Percentiles rank a stretch among this genome's conserved stretches.
phyloP scores from a whole-genome alignment of 2,888 invertebrate genomes.

The Coremacera marginata region DNA sequence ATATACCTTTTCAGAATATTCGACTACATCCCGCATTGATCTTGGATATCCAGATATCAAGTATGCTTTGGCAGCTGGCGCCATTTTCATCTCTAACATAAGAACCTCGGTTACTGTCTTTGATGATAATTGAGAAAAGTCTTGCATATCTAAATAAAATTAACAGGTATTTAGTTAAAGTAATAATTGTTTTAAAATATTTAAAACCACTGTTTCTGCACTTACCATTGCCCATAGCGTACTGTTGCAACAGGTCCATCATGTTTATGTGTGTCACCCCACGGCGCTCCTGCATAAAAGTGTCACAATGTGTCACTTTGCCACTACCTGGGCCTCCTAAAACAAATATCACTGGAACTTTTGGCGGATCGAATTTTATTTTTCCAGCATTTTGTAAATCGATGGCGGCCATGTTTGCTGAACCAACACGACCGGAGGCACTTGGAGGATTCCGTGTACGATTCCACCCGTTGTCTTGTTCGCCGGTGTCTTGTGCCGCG shows the following conservation, averaged over 20 bases:
- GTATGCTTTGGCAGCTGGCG: constrained; percentile 87
- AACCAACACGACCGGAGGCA: constrained; percentile 54
- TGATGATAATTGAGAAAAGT: constrained; percentile 87
- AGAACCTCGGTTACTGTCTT: constrained; percentile 90
- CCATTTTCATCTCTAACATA: constrained; percentile 95
- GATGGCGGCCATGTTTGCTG: constrained; percentile 76
- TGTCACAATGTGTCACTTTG: constrained; percentile 97
- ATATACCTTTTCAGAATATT: constrained; percentile 88
- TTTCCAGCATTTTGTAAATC: constrained; percentile 85
- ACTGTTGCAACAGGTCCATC: constrained; percentile 90
- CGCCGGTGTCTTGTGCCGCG: constrained; percentile 84
- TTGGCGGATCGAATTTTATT: constrained; percentile 87
- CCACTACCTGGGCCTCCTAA: constrained; percentile 96
- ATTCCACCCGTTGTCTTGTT: constrained; percentile 71
- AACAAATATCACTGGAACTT: constrained; percentile 89
- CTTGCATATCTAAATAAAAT: constrained; percentile 81
- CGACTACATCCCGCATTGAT: constrained; percentile 91
- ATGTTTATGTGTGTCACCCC: constrained; percentile 91
- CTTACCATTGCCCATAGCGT: constrained; percentile 88
- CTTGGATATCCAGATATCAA: constrained; percentile 91
- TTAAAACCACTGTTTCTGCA: background rate
- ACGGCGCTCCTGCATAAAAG: constrained; percentile 86
- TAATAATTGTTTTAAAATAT: background rate
- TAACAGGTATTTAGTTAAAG: background rate
- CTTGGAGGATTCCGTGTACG: constrained; percentile 61